Conservation (phyloP, 2,888 invertebrate genomes). For the Trachelus tabidus region DNA sequence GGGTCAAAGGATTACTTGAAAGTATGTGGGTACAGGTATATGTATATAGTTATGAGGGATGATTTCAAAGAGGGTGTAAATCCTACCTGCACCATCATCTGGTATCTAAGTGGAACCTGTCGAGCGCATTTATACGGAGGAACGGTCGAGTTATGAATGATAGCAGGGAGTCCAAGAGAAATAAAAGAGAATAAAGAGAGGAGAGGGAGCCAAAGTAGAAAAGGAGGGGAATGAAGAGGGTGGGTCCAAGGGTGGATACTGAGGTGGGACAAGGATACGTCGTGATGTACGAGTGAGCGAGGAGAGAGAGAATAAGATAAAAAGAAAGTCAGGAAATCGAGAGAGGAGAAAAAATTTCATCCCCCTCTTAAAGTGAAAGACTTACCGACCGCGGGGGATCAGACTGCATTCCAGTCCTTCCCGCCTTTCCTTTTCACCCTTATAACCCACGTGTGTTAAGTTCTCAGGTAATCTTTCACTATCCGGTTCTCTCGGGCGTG, state of each 20-base stretch:
- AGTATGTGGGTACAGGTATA: no score
- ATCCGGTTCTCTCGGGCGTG: no score
- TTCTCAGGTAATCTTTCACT: neutral
- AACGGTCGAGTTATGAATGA: slow-evolving; percentile 28
- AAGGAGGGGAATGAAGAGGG: slow-evolving; percentile 8
- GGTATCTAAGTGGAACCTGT: slow-evolving; percentile 21
- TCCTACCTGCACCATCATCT: no score
- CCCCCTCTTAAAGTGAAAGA: slow-evolving; percentile 16
- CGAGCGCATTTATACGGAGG: slow-evolving; percentile 9
- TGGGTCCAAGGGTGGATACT: neutral
- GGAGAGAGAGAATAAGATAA: slow-evolving; percentile 8
- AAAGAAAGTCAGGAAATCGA: slow-evolving; percentile 2
- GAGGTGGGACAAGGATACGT: no score
- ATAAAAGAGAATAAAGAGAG: slow-evolving; percentile 9
- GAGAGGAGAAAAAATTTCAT: neutral
- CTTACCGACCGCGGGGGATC: slow-evolving; percentile 17
- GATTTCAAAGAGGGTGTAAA: slow-evolving; percentile 5
- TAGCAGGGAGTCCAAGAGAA: slow-evolving; percentile 22
- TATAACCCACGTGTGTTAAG: neutral
- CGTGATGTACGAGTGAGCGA: neutral
- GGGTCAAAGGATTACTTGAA: no score
- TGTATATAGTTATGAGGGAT: neutral
- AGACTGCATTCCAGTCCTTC: slow-evolving; percentile 20
- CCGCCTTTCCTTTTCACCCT: neutral
- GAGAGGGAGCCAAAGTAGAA: neutral